phyloP scores from a whole-genome alignment of 1,140 invertebrate genomes.

The Patella vulgata region DNA sequence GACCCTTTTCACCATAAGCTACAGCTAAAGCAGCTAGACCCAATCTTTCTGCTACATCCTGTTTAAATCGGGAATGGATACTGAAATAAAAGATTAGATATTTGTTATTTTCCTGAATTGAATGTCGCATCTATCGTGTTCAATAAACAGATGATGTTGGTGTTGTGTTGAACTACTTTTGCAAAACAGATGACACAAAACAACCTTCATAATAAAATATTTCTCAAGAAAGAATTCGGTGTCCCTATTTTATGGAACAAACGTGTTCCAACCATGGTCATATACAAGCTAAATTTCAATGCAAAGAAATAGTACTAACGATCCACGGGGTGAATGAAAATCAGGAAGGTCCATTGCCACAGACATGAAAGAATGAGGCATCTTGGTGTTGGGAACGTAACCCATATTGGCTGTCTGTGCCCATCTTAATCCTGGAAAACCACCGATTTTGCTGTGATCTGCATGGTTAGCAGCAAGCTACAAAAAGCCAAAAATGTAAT shows the following conservation, averaged over 20 bases:
- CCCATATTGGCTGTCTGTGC: constrained; percentile 44
- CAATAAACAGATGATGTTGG: too few relatives aligned
- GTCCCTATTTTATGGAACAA: too few relatives aligned
- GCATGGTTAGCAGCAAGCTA: neutral
- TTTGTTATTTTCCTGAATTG: too few relatives aligned
- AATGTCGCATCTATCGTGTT: constrained; percentile 40
- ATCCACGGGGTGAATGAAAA: constrained; percentile 24
- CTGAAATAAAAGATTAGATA: too few relatives aligned
- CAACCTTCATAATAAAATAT: too few relatives aligned
- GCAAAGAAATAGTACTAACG: constrained; percentile 12
- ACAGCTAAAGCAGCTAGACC: constrained; percentile 30
- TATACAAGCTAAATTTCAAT: too few relatives aligned
- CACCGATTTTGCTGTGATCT: neutral
- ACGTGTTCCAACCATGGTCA: too few relatives aligned
- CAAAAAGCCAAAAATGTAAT: too few relatives aligned
- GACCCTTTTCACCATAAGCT: constrained; percentile 23
- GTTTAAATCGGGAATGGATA: constrained; percentile 44
- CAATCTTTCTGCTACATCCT: constrained; percentile 44
- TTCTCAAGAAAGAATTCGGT: too few relatives aligned
- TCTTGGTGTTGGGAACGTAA: constrained; percentile 31
- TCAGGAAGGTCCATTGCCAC: constrained; percentile 59
- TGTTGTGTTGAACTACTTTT: too few relatives aligned
- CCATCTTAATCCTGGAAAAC: constrained; percentile 37
- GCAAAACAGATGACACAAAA: too few relatives aligned
- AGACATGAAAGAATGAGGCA: constrained; percentile 55